Evolutionary conservation across 2,113 vertebrate genomes (phyloP).

Genomic region (Synchiropus splendidus): DNA sequence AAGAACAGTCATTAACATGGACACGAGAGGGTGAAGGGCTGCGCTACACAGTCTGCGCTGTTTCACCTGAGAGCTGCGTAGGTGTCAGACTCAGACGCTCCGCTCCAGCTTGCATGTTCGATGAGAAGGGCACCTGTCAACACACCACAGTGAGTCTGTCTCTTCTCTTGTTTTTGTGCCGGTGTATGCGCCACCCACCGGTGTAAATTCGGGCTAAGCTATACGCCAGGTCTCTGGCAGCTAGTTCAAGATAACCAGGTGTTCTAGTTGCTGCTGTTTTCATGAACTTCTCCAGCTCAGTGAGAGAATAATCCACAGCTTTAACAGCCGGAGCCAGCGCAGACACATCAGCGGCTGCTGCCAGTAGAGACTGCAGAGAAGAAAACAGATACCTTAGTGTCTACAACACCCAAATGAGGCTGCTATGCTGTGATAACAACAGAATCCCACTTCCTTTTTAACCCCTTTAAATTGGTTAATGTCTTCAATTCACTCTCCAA

Average conservation of each 20-base stretch:
- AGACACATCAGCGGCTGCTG: slow-evolving; percentile 13
- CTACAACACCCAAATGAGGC: no score
- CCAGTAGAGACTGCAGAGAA: slow-evolving; percentile 54
- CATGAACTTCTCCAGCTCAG: slow-evolving; percentile 48
- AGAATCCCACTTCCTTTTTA: no score
- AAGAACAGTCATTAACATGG: no score
- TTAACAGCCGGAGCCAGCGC: slow-evolving; percentile 39
- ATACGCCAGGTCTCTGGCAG: slow-evolving; percentile 74
- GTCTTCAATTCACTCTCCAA: no score
- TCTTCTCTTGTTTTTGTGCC: not conserved
- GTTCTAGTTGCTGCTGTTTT: slow-evolving; percentile 20
- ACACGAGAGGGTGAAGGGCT: no score
- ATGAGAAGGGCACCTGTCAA: slow-evolving; percentile 70
- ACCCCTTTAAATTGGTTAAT: no score
- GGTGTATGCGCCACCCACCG: slow-evolving; percentile 37
- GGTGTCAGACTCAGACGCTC: slow-evolving; percentile 50
- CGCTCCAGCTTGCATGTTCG: slow-evolving; percentile 64
- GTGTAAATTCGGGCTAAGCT: slow-evolving; percentile 67
- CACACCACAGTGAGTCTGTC: slow-evolving; percentile 2
- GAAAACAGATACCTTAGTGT: slow-evolving; percentile 3
- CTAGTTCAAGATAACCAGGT: slow-evolving; percentile 56
- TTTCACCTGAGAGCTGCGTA: slow-evolving; percentile 60
- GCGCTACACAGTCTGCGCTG: not conserved
- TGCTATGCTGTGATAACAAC: no score
- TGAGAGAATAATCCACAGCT: slow-evolving; percentile 22